Percentiles rank a stretch among this genome's conserved stretches.
Conservation (phyloP, 1,140 invertebrate species). For the Euura lappo region DNA sequence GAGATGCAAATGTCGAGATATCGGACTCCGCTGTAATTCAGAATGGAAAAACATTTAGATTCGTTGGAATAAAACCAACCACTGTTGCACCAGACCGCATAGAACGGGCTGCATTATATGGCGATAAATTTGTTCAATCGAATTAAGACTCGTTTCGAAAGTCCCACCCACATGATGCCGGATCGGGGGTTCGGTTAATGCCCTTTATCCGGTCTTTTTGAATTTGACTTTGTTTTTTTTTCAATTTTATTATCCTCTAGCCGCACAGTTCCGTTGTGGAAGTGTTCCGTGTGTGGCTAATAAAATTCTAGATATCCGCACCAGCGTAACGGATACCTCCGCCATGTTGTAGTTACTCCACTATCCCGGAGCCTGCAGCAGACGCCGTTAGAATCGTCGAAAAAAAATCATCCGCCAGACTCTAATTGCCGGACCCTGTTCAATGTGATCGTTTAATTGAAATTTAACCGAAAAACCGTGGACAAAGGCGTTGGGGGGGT, state of each 20-base stretch:
- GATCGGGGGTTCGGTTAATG: neutral
- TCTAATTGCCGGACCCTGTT: too few relatives aligned
- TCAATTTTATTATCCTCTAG: neutral
- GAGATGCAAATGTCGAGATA: conserved; percentile 78
- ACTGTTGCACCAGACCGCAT: too few relatives aligned
- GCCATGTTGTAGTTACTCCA: too few relatives aligned
- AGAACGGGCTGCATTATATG: too few relatives aligned
- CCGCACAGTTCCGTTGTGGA: neutral
- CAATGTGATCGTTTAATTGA: too few relatives aligned
- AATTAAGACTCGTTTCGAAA: neutral
- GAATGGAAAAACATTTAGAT: conserved; percentile 35
- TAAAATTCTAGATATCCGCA: neutral
- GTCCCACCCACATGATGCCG: neutral
- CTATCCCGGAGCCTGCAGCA: too few relatives aligned
- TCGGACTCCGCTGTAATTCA: conserved; percentile 83
- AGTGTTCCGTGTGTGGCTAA: neutral
- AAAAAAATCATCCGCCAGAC: too few relatives aligned
- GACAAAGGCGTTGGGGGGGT: too few relatives aligned
- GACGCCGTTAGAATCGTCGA: too few relatives aligned
- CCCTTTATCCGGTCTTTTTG: conserved; percentile 2
- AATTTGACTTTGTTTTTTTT: neutral
- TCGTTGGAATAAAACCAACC: too few relatives aligned
- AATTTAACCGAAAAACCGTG: too few relatives aligned
- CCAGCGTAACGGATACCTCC: neutral
- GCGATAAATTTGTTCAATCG: neutral